Evolutionary conservation across 2,797 vertebrate species (phyloP), one percentile per base, ranked within the genome.

Genomic region (Myotis myotis): DNA sequence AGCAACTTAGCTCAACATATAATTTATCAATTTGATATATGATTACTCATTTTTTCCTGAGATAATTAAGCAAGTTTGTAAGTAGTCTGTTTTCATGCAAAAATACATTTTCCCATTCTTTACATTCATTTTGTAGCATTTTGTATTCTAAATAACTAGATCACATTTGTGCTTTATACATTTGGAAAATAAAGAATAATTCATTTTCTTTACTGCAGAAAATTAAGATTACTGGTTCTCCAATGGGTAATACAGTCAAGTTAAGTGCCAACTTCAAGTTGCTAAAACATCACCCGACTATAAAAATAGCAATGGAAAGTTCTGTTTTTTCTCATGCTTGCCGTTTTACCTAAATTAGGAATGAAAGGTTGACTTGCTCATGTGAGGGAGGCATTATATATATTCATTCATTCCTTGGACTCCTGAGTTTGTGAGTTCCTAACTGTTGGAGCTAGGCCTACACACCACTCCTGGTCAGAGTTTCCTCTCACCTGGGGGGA

Each of bases 141-240:
- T 98, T 98, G 93, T 97, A 88, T 97, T 98, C 98, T 92, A 97
- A 96, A 88, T 83, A 96, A 95, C 71, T 89, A 86, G 95, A 95
- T 97, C 91, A 96, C 86, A 94, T 93, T 98, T 98, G 98, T 98
- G 98, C 98, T 98, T 98, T 96, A 93, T 95, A 97, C 92, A 97
- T 89, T 96, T 94, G 64, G 91, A 97, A 98, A 97, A 93, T 83
- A 96, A 95, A 93, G 64, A 92, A 75, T 91, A 86, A 92, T 94
- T 96, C 70, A 28, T 95, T 97, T 93, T 76, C 92, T 98, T 97
- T 36, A 85, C 96, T 96, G 60, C 87, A 96, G 96, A 97, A 95
- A 86, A 97, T 79, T 80, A 64, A 90, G 90, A 95, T 75, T 72
- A 92, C 93, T 96, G 66, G 51, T 95, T 98, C 95, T 89, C 70